Base-by-base conservation (phyloP, 2,797 vertebrate genomes). In the Zenarchopterus dispar region DNA sequence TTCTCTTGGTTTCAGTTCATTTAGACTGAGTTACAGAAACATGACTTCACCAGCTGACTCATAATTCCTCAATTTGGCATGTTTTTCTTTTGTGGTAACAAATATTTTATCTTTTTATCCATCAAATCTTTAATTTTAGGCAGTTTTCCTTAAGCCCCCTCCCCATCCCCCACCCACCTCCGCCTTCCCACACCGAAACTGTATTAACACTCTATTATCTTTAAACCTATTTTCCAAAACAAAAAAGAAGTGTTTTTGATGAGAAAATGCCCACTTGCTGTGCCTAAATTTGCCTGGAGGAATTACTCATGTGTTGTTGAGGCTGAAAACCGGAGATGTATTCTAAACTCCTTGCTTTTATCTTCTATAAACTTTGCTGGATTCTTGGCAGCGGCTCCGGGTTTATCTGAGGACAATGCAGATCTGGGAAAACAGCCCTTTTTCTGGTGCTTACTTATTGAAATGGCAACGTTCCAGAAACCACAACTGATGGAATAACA, bases 381-480 rank as follows among this genome's bases (percentile, higher is more conserved):
- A 78, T 85, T 90, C 84, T 88, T 93, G 92, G 92, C 91, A 92
- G 85, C n/a, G 10, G 33, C 6, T 47, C 16, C 41, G 18, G 84
- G 93, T 93, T 94, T 92, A 90, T 82, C 74, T 72, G 83, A 90
- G 93, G 93, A 93, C 92, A 91, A 85, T 73, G 73, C 79, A 81
- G 89, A 88, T 87, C 89, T 89, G 86, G 87, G 89, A 92, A 89
- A 89, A 84, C 70, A 86, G 78, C 73, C 75, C 70, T 80, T 81
- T 84, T 82, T 77, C 78, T 80, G 76, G 78, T 75, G 81, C 89
- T 88, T 91, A 79, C 80, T 91, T 89, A 86, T 89, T 87, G 78
- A 85, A 79, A 63, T 90, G 88, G 90, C 85, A 22, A 31, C 2
- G 18, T 53, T 91, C 90, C 90, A 93, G 81, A 86, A 89, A 78